phyloP scores from a whole-genome alignment of 2,888 invertebrate species.

The Scaptomyza polygonia region DNA sequence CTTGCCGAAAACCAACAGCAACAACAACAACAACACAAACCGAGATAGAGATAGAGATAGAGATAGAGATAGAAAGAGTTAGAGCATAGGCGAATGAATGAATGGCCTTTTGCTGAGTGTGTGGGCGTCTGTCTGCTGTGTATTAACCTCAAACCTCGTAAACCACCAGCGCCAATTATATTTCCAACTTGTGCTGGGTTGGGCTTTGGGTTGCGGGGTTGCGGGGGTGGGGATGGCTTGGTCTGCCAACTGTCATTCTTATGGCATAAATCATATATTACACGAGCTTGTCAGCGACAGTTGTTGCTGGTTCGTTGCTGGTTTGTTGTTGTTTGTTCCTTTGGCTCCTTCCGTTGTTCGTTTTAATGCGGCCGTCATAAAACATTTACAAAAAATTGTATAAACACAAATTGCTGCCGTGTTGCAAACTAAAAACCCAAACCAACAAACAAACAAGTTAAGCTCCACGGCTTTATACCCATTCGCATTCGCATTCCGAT shows the following conservation, averaged over 20 bases:
- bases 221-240: too few species aligned
- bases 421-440: conserved; percentile 56
- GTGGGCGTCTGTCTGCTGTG: too few species aligned
- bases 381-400: conserved; percentile 52
- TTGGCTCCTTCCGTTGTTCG: conserved; percentile 2
- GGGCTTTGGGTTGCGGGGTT: neutral
- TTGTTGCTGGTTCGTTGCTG: conserved; percentile 14
- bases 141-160: neutral
- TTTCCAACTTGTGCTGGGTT: too few species aligned
- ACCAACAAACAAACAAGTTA: conserved; percentile 16
- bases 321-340: neutral
- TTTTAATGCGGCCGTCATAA: conserved; percentile 45
- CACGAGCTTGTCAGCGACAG: conserved; percentile 63
- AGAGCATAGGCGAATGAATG: neutral
- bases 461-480: neutral
- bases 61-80: neutral
- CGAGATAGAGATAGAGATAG: too few species aligned
- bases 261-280: conserved; percentile 66
- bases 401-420: conserved; percentile 49
- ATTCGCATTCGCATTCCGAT: neutral
- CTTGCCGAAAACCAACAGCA: neutral
- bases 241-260: conserved; percentile 47
- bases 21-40: too few species aligned
- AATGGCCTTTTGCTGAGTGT: too few species aligned
- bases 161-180: conserved; percentile 6